Evolutionary conservation across 2,113 vertebrate species (phyloP), one percentile per base, ranked within the genome.

Genomic region (Lamprologus tigripictilis): DNA sequence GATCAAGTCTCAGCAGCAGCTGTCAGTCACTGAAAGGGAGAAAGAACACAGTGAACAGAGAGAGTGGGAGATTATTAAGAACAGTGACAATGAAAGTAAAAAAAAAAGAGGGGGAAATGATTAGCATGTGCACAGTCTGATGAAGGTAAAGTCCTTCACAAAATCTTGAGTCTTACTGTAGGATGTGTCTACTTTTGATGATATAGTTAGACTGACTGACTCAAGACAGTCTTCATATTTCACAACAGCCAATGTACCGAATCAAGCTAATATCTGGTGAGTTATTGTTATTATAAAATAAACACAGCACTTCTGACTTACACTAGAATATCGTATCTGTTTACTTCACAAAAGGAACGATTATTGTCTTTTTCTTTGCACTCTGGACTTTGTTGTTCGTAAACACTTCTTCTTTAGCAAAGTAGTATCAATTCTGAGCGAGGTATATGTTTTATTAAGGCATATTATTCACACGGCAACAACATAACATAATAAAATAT

Each of bases 1-100:
- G 83, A 92, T 93, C 83, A 82, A 89, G 90, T 83, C 87, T 88
- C 82, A 82, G 81, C 76, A 88, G 90, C 88, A 89, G 86, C 90
- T 90, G 81, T 90, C 91, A 94, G n/a, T 94, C 92, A 92, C 14
- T 40, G 81, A 33, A 85, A 28, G 21, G 17, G 5, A 58, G 45
- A 88, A 49, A 79, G 21, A 82, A 81, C 23, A 78, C 2, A 49
- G 10, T 35, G 28, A 9, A 79, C 26, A 81, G 37, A 26, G 45
- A 26, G 9, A 14, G 40, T 37, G 76, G 53, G 81, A 40, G 21
- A 47, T 81, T 37, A 58, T 84, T 40, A 16, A 55, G 76, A 85
- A 81, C 61, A 79, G 78, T 73, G n/a, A 31, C 45, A 51, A 33
- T 78, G 26, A n/a, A 51, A 78, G 45, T 17, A 47, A 83, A 49